Percentiles rank a stretch among this genome's conserved stretches.
These are phyloP conservation scores for Pelagia noctiluca DNA, from an alignment of 30 jellyfish, hydroid and myxozoan genomes.

Conservation along the genomic window DNA sequence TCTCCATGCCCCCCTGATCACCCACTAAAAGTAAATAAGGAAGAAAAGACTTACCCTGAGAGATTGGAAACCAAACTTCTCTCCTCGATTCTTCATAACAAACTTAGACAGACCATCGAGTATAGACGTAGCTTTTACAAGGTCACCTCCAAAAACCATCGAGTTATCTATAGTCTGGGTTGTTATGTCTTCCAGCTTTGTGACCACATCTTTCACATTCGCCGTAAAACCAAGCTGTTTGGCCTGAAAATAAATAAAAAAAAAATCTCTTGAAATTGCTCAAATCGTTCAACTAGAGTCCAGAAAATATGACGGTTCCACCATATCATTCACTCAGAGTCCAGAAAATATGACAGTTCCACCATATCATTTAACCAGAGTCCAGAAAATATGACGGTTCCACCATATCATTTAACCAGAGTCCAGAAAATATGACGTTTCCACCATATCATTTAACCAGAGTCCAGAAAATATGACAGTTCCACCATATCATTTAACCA, in stretches of 20 bases:
- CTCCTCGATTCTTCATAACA: constrained; percentile 55
- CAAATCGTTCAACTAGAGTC: not conserved
- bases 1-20: too few species aligned
- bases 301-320: too few species aligned
- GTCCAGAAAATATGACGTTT: too few species aligned
- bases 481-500: too few species aligned
- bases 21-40: too few species aligned
- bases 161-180: constrained; percentile 95
- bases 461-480: too few species aligned
- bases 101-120: constrained; percentile 64
- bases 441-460: too few species aligned
- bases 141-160: constrained; percentile 94
- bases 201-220: constrained; percentile 70
- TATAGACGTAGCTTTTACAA: constrained; percentile 62
- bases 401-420: too few species aligned
- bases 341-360: too few species aligned
- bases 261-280: not conserved
- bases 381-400: too few species aligned
- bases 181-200: constrained; percentile 84
- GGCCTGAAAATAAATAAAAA: constrained; percentile 30
- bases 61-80: constrained; percentile 74
- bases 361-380: too few species aligned
- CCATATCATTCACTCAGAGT: too few species aligned
- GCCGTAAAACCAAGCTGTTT: constrained; percentile 82
- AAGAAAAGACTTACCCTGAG: constrained; percentile 66